Evolutionary conservation across 92 coral and sea anemone species (phyloP).

Genomic region (Palythoa grandis): DNA sequence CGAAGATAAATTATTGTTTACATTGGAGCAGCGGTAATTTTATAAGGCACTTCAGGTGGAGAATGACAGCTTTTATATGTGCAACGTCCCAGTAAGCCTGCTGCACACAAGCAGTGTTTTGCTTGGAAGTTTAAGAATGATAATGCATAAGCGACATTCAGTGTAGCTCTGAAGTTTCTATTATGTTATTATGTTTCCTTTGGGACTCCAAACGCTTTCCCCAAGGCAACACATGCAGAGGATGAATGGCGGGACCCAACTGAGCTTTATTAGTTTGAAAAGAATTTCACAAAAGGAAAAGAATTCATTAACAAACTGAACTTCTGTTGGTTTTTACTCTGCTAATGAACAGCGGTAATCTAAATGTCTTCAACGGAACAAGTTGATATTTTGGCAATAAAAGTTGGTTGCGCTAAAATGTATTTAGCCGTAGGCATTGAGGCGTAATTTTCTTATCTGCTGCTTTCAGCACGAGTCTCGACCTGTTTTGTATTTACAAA

Average conservation of each 20-base stretch:
- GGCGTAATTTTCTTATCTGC: background rate
- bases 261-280: background rate
- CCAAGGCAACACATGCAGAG: constrained; percentile 10
- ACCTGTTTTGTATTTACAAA: constrained; percentile 34
- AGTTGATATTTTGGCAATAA: background rate
- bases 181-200: background rate
- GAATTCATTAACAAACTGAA: background rate
- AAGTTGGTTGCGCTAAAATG: background rate
- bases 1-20: constrained; percentile 9
- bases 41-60: background rate
- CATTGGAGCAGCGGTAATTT: background rate
- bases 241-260: background rate
- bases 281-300: background rate
- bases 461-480: constrained; percentile 12
- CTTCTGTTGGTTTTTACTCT: background rate
- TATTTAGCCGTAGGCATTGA: constrained; percentile 12
- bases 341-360: background rate
- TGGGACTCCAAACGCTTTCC: constrained; percentile 2
- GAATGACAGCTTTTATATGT: background rate
- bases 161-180: background rate
- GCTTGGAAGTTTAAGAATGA: background rate
- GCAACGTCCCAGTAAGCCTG: background rate
- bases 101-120: background rate
- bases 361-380: background rate
- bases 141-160: background rate